phyloP scores from a whole-genome alignment of 2,888 invertebrate species.

The Anagyrus pseudococci region DNA sequence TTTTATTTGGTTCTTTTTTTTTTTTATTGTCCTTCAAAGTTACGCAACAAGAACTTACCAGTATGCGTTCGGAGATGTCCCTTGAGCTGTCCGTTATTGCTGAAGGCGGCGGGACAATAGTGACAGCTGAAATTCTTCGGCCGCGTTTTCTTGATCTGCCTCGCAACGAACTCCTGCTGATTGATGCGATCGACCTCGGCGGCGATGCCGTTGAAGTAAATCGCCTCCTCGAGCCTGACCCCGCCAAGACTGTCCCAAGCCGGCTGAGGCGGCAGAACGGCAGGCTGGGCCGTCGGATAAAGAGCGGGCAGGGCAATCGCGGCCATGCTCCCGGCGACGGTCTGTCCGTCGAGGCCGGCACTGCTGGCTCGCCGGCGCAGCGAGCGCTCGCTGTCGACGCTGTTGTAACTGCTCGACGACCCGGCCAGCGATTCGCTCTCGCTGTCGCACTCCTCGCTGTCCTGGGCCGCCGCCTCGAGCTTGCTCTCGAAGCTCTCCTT shows the following conservation, averaged over 20 bases:
- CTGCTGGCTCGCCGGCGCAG: not conserved
- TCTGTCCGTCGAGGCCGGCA: not conserved
- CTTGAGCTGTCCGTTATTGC: constrained; percentile 91
- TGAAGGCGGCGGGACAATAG: constrained; percentile 88
- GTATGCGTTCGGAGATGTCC: constrained; percentile 93
- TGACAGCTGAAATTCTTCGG: constrained; percentile 93
- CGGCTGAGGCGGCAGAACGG: not conserved
- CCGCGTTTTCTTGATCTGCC: constrained; percentile 71
- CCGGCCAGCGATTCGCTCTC: constrained; percentile 4
- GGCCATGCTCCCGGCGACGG: not conserved
- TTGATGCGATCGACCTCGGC: constrained; percentile 51
- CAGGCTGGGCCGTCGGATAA: not conserved
- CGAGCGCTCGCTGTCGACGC: constrained; percentile 3
- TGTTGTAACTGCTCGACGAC: constrained; percentile 2
- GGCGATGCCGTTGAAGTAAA: constrained; percentile 27
- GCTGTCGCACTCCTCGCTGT: constrained; percentile 33
- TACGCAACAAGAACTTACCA: constrained; percentile 61
- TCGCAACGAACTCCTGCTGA: constrained; percentile 50
- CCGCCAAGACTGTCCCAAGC: not conserved
- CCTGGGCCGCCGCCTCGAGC: not conserved
- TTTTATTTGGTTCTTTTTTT: no score
- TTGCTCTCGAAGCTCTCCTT: constrained; percentile 30
- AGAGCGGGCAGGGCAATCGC: not conserved
- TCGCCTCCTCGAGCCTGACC: constrained; percentile 23
- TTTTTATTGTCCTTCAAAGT: not conserved